phyloP scores from a whole-genome alignment of 2,888 invertebrate genomes.

The Stenoptilia bipunctidactyla region DNA sequence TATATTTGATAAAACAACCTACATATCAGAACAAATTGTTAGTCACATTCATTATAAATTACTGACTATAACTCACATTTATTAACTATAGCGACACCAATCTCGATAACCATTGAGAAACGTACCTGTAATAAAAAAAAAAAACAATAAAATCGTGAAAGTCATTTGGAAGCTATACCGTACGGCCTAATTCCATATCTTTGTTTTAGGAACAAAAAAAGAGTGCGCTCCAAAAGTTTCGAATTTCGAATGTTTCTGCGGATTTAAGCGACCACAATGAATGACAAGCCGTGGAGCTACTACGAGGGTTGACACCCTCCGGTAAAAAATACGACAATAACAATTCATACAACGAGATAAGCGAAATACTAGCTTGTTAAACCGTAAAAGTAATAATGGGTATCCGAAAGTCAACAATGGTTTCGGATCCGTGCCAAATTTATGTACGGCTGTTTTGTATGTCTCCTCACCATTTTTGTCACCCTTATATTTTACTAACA shows the following conservation, averaged over 20 bases:
- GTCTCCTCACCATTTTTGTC: slow-evolving; percentile 2
- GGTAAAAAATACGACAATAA: slow-evolving; percentile 44
- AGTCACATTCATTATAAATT: background rate
- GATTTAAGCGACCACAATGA: slow-evolving; percentile 20
- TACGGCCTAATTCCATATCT: background rate
- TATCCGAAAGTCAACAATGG: slow-evolving; percentile 62
- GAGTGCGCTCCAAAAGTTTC: slow-evolving; percentile 3
- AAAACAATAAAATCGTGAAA: slow-evolving; percentile 1
- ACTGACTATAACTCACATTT: background rate
- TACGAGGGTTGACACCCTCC: slow-evolving; percentile 38
- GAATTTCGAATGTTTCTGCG: background rate
- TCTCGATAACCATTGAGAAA: background rate
- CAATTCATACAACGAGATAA: slow-evolving; percentile 65
- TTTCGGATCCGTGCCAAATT: slow-evolving; percentile 38
- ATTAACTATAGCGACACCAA: background rate
- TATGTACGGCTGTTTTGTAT: slow-evolving; percentile 39
- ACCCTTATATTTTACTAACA: slow-evolving; percentile 1
- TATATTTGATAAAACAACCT: background rate
- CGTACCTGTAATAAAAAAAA: background rate
- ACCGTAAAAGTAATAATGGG: slow-evolving; percentile 69
- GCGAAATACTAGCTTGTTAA: slow-evolving; percentile 68
- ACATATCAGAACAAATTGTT: background rate
- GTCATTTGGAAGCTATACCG: background rate
- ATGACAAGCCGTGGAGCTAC: slow-evolving; percentile 19
- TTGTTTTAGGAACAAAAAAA: slow-evolving; percentile 1